Percentiles rank a stretch among this genome's conserved stretches.
Conservation (phyloP, 1,140 invertebrate species). For the Lepidurus packardi region DNA sequence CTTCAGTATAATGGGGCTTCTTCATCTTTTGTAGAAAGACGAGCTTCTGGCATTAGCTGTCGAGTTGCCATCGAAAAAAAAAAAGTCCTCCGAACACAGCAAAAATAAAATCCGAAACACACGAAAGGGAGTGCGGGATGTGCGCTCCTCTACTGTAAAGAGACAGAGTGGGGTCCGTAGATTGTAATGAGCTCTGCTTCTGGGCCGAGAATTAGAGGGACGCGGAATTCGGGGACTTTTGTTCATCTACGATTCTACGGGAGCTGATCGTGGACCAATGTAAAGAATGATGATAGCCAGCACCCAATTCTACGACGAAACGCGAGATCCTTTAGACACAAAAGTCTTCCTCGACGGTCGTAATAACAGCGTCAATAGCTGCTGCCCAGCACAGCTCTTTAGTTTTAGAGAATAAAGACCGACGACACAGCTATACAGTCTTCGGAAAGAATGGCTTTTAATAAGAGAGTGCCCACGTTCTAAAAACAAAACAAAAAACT, state of each 20-base stretch:
- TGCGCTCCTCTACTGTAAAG: background rate
- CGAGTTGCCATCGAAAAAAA: background rate
- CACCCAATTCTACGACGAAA: background rate
- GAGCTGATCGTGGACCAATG: background rate
- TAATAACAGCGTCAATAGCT: background rate
- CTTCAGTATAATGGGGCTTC: constrained; percentile 12
- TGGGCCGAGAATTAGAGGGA: background rate
- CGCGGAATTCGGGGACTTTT: background rate
- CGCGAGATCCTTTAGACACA: background rate
- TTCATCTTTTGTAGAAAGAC: background rate
- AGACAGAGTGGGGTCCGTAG: background rate
- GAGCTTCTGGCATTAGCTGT: background rate
- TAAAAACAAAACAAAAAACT: too few relatives aligned
- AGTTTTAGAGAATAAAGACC: background rate
- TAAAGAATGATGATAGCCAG: constrained; percentile 5
- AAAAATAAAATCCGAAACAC: background rate
- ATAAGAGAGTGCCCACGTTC: too few relatives aligned
- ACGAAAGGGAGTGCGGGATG: background rate
- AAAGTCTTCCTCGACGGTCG: background rate
- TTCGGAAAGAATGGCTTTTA: too few relatives aligned
- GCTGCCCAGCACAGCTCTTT: background rate
- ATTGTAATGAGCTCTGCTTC: constrained; percentile 6
- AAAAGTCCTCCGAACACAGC: background rate
- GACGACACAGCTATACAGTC: background rate
- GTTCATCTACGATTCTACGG: background rate